Conservation (phyloP, 53 echinoderm and acorn worm genomes). For the Arbacia lixula region DNA sequence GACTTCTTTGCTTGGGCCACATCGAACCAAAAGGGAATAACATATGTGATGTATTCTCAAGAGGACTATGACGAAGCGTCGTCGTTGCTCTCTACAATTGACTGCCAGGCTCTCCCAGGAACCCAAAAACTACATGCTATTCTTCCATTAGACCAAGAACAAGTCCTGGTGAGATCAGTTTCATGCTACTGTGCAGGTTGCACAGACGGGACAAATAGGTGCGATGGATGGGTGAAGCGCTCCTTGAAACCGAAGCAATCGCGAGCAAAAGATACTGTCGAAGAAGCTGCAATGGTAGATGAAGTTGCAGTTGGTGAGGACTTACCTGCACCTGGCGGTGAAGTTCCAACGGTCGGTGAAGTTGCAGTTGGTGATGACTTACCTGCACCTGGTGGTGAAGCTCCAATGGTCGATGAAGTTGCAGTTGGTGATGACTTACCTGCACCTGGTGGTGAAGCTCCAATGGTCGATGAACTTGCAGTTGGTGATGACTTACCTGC, state of each 20-base stretch:
- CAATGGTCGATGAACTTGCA: no score
- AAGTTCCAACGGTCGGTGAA: no score
- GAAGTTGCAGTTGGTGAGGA: no score
- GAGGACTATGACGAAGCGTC: slow-evolving; percentile 31
- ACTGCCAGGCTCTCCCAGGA: slow-evolving; percentile 30
- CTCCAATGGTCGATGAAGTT: no score
- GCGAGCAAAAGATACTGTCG: no score
- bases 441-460: no score
- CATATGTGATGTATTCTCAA: slow-evolving; percentile 39
- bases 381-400: no score
- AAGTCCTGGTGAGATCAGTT: slow-evolving; percentile 15
- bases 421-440: no score
- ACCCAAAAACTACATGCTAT: slow-evolving; percentile 49
- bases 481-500: no score
- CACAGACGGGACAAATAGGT: slow-evolving; percentile 26
- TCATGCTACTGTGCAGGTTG: slow-evolving; percentile 49
- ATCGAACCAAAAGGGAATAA: slow-evolving; percentile 42
- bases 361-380: no score
- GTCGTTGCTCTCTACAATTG: slow-evolving; percentile 2
- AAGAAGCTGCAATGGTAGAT: no score
- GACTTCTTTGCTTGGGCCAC: slow-evolving; percentile 60
- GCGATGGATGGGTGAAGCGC: slow-evolving; percentile 44
- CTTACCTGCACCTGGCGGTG: no score
- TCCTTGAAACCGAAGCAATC: slow-evolving; percentile 12
- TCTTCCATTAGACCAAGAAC: neutral